phyloP scores from a whole-genome alignment of 1,140 invertebrate species.

The Chironomus striatipennis region DNA sequence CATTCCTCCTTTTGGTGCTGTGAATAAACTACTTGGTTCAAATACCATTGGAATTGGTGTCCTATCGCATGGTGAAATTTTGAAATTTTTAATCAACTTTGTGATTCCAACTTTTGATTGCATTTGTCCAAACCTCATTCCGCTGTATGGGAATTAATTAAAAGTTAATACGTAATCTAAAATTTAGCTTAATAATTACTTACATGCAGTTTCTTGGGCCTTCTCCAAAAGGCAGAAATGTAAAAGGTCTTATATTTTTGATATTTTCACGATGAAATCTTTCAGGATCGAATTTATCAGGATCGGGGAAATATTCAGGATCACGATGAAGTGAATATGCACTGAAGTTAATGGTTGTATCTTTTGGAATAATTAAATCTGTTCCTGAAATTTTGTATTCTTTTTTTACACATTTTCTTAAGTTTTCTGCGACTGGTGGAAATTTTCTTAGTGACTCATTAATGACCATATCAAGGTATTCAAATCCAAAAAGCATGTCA shows the following conservation, averaged over 20 bases:
- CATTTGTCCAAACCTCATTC: conserved; percentile 42
- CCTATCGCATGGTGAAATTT: background rate
- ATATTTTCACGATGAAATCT: conserved; percentile 49
- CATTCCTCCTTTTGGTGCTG: conserved; percentile 34
- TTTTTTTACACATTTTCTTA: conserved; percentile 42
- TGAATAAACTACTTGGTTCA: conserved; percentile 28
- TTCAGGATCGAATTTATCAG: conserved; percentile 48
- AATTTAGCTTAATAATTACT: conserved; percentile 30
- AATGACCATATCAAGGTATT: conserved; percentile 40
- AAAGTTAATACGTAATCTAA: too few relatives aligned
- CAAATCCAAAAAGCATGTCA: conserved; percentile 40
- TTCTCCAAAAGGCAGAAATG: conserved; percentile 53
- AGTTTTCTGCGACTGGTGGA: conserved; percentile 24
- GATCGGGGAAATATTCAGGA: conserved; percentile 44
- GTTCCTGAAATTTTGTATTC: conserved; percentile 44
- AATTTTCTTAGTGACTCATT: conserved; percentile 30
- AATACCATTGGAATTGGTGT: conserved; percentile 32
- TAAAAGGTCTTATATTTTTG: conserved; percentile 42
- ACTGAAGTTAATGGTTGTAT: conserved; percentile 27
- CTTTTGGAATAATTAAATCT: conserved; percentile 41
- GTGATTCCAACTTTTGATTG: conserved; percentile 39
- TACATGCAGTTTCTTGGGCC: conserved; percentile 56
- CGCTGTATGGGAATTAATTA: conserved; percentile 32
- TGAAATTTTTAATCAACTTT: conserved; percentile 30
- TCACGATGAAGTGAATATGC: conserved; percentile 49